Evolutionary conservation across 2,888 invertebrate genomes (phyloP).

Genomic region (Steinernema carpocapsae): DNA sequence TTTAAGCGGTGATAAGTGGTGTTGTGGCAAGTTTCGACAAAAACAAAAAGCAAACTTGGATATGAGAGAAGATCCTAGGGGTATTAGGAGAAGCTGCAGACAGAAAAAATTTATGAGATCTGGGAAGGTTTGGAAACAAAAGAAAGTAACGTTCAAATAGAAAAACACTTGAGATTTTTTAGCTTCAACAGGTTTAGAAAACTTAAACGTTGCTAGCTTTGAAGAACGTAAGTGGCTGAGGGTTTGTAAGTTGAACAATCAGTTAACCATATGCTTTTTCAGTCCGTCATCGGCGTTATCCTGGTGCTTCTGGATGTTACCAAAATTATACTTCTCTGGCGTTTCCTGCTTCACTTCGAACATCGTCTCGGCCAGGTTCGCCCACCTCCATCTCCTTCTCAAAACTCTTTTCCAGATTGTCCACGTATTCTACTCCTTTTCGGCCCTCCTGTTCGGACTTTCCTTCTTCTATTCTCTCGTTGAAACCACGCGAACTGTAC

Average conservation of each 20-base stretch:
- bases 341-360: constrained; percentile 23
- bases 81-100: too few species aligned
- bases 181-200: too few species aligned
- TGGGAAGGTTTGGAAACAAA: background rate
- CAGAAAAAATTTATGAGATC: too few species aligned
- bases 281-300: constrained; percentile 25
- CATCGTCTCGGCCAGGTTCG: background rate
- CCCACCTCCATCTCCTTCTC: background rate
- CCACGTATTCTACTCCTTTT: constrained; percentile 9
- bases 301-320: constrained; percentile 26
- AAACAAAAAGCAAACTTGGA: background rate
- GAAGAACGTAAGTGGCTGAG: too few species aligned
- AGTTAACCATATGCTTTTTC: too few species aligned
- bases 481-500: constrained; percentile 8
- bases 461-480: constrained; percentile 21
- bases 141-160: too few species aligned
- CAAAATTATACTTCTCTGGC: constrained; percentile 23
- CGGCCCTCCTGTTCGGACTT: constrained; percentile 7
- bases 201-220: too few species aligned
- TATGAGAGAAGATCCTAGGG: background rate
- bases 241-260: too few species aligned
- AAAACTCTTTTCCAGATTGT: constrained; percentile 7
- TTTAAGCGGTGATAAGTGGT: constrained; percentile 11
- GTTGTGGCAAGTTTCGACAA: background rate
- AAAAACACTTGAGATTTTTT: too few species aligned